A percentile compares a stretch with the other conserved stretches of the same genome.
These are phyloP conservation scores for Chrysotoxum bicinctum DNA, from an alignment of 2,888 invertebrate species.

Conservation along the genomic window DNA sequence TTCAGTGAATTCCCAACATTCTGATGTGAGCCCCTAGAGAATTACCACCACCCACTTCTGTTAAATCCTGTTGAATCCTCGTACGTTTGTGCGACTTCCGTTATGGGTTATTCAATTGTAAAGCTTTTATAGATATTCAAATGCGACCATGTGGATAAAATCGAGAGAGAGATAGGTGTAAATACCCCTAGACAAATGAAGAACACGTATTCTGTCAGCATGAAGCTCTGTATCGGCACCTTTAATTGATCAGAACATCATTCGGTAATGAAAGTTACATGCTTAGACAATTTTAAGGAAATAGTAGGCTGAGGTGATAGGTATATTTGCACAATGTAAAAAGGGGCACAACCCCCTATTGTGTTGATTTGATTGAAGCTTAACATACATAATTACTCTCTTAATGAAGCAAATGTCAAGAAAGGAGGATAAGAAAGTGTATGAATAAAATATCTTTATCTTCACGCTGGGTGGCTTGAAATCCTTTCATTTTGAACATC, in stretches of 20 bases:
- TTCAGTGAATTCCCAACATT: slow-evolving; percentile 30
- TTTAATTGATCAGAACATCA: slow-evolving; percentile 62
- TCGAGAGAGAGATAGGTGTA: neutral
- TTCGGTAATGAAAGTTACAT: slow-evolving; percentile 28
- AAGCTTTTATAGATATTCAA: slow-evolving; percentile 16
- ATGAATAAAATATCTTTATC: neutral
- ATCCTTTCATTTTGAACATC: neutral
- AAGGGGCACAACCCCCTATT: neutral
- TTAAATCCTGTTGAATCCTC: slow-evolving; percentile 36
- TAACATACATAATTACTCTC: neutral
- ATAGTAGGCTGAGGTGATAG: neutral
- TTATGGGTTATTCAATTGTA: slow-evolving; percentile 41
- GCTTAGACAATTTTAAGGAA: neutral
- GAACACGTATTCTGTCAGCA: neutral
- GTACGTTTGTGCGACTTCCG: slow-evolving; percentile 43
- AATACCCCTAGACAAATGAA: neutral
- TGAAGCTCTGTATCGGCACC: neutral
- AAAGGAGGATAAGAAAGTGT: neutral
- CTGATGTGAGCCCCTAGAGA: slow-evolving; percentile 11
- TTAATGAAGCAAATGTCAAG: neutral
- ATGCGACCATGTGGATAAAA: slow-evolving; percentile 35
- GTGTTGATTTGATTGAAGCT: slow-evolving; percentile 18
- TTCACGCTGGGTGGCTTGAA: neutral
- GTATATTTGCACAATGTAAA: neutral
- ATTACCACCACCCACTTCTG: neutral